Conservation (phyloP, 2,888 invertebrate species). For the Zeuzera pyrina region DNA sequence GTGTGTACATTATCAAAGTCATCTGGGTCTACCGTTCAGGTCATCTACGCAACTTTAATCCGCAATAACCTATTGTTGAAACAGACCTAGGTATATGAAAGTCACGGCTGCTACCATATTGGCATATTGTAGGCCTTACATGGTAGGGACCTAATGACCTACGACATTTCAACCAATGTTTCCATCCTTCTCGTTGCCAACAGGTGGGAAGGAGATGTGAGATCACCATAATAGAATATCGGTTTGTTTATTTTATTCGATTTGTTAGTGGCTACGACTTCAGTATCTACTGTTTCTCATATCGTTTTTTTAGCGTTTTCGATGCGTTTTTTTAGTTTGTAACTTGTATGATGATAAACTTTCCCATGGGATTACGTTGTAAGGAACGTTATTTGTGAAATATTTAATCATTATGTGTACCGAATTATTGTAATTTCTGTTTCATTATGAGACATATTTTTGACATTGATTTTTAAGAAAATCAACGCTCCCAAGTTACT, state of each 20-base stretch:
- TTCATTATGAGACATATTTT: no score
- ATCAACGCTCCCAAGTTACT: no score
- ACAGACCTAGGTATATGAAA: conserved; percentile 41
- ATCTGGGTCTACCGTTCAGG: conserved; percentile 41
- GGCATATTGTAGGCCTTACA: conserved; percentile 69
- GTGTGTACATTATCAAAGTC: conserved; percentile 44
- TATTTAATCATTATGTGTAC: conserved; percentile 2
- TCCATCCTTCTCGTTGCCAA: conserved; percentile 33
- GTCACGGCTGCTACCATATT: conserved; percentile 68
- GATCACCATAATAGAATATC: conserved; percentile 64
- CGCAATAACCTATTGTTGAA: conserved; percentile 57
- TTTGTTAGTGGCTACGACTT: conserved; percentile 54
- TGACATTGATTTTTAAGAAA: no score
- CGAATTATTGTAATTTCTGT: background rate
- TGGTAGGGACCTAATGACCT: conserved; percentile 70
- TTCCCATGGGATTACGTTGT: conserved; percentile 17
- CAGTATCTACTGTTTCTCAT: conserved; percentile 53
- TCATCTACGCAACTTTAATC: conserved; percentile 54
- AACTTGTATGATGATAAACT: conserved; percentile 14
- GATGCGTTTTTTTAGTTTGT: conserved; percentile 20
- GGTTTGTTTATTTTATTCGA: conserved; percentile 61
- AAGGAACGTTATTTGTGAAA: conserved; percentile 4
- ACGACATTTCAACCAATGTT: conserved; percentile 67
- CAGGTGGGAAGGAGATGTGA: conserved; percentile 34
- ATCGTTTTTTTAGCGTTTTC: conserved; percentile 44